Base-by-base conservation (phyloP, 2,113 vertebrate genomes). In the Podiceps cristatus region DNA sequence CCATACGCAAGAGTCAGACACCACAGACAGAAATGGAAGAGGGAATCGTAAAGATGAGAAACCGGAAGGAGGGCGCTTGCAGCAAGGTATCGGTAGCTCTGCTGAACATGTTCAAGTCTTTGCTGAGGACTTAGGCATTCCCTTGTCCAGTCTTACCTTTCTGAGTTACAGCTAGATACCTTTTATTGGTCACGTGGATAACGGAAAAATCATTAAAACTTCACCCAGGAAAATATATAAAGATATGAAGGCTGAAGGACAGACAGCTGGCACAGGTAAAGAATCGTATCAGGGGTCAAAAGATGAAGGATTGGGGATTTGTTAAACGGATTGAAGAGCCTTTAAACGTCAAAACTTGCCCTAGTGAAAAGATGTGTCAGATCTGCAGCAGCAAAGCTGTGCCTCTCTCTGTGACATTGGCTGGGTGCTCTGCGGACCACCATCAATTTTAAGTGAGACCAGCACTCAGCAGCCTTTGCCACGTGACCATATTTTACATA, bases 201-300 rank as follows among this genome's bases (percentile, higher is more conserved):
- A 9, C 3, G 9, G 40, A 35, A 84, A 84, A 73, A 55, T 14
- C 12, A 18, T 5, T 35, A 14, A 18, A 11, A 49, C 64, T 69
- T 78, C 50, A 64, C 40, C 29, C 49, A 45, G 35, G 49, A 42
- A 76, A 83, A 59, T 1, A 7, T 8, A 64, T 5, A 44, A 69
- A 58, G 40, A 18, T 9, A 24, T 2, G 8, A 71, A 75, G 29
- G 66, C 67, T 75, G 42, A 88, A 56, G 42, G 55, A 62, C 25
- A 74, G 44, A 16, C 12, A 45, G 24, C 0, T 5, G 33, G 33
- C 69, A 13, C 19, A 40, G 56, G 29, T 22, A 55, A 52, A 62
- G 33, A 58, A 53, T 23, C 0, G 0, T 5, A 25, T 2, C 6
- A 31, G 22, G 17, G 2, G 1, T 40, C 55, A 59, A 27, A 66